Evolutionary conservation across 2,113 vertebrate species (phyloP), one percentile per base, ranked within the genome.

Genomic region (Hyperoodon ampullatus): DNA sequence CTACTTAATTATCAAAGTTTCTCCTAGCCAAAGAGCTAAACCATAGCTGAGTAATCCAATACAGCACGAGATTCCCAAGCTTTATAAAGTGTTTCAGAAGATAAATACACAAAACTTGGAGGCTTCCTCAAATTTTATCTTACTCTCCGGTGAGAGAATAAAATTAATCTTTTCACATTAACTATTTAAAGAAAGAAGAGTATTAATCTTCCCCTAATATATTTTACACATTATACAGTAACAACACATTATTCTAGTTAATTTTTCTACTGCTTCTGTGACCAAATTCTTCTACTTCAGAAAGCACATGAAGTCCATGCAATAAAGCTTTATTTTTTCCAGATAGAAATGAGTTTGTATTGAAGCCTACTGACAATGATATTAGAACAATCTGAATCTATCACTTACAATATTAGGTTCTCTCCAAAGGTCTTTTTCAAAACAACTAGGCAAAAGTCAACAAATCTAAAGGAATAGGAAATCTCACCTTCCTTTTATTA

Each of bases 351-450:
- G 12, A 33, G 18, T 50, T 94, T 95, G 1, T 93, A 44, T 85
- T 97, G 68, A 96, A 98, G 60, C 81, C 63, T 24, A 87, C 74
- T 53, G 21, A 91, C 58, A 23, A 15, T 97, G n/a, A 58, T 93
- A 47, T 78, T 75, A 95, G 39, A 82, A 24, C 15, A 82, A n/a
- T 42, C 65, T 42, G 81, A 89, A 98, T 91, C 75, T 96, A 97
- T 81, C 39, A 88, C 19, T 82, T 85, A 93, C 2, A 82, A 50
- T 68, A 74, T 78, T 86, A 82, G 2, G 28, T 81, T 91, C 26
- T 55, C 65, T 95, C 95, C 88, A 96, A 88, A 61, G 88, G 66
- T 85, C 70, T 95, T 92, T 13, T 70, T 95, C 78, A 96, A 97
- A 97, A 78, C 14, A 23, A 66, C 24, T 80, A 82, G 72, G 55